phyloP scores from a whole-genome alignment of 2,797 vertebrate genomes.

The Gymnothorax javanicus region DNA sequence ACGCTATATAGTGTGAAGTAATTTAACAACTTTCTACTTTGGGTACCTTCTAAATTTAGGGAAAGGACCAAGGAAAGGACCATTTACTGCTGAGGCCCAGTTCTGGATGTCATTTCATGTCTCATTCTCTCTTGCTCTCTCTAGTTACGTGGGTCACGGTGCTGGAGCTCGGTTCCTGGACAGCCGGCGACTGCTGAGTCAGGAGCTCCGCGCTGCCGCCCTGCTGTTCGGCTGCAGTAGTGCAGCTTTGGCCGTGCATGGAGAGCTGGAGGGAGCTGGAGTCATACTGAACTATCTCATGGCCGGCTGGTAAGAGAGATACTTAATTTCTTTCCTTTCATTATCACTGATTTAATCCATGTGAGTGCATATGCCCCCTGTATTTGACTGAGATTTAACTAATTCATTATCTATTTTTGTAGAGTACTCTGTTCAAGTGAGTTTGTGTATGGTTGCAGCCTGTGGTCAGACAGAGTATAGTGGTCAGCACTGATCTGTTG shows the following conservation, averaged over 20 bases:
- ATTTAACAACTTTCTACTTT: no score
- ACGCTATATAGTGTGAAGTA: no score
- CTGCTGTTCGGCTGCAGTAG: conserved; percentile 93
- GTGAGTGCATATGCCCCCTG: no score
- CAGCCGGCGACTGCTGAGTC: conserved; percentile 73
- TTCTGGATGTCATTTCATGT: no score
- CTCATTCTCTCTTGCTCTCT: neutral
- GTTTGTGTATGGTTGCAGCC: no score
- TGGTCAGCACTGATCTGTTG: neutral
- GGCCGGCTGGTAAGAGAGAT: conserved; percentile 71
- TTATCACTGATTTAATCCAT: neutral
- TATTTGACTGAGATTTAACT: no score
- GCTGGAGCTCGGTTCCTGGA: conserved; percentile 85
- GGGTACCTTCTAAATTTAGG: no score
- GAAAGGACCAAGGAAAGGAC: no score
- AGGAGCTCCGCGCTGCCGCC: conserved; percentile 76
- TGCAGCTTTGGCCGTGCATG: conserved; percentile 81
- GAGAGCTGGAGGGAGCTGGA: conserved; percentile 83
- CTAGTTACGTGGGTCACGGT: conserved; percentile 88
- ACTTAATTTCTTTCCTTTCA: neutral
- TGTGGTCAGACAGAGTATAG: neutral
- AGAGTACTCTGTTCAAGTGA: no score
- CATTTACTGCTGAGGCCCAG: no score
- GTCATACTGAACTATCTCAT: conserved; percentile 88
- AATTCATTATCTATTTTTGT: no score